Conservation (phyloP, 92 coral and sea anemone genomes). For the Anthopleura xanthogrammica region DNA sequence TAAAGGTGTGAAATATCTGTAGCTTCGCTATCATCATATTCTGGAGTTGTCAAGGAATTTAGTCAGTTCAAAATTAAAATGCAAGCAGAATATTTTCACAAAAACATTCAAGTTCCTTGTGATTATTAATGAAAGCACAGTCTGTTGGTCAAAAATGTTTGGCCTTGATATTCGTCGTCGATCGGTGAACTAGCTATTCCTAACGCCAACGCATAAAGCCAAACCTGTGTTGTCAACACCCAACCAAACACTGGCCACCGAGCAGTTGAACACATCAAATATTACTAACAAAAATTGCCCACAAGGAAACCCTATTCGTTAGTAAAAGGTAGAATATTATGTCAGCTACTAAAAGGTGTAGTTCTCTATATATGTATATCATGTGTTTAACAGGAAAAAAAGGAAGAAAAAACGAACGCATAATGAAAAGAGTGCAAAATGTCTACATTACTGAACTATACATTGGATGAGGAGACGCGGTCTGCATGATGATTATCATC, state of each 20-base stretch:
- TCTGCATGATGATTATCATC: conserved; percentile 7
- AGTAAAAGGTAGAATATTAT: not conserved
- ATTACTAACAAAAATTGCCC: not conserved
- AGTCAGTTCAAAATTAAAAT: not conserved
- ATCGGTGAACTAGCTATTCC: not conserved
- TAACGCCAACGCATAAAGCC: conserved; percentile 23
- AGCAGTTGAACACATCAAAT: not conserved
- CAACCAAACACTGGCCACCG: not conserved
- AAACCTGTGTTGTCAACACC: conserved; percentile 7
- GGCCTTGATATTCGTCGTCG: not conserved
- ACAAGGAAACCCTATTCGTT: not conserved
- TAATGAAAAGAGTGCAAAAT: not conserved
- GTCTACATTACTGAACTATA: not conserved
- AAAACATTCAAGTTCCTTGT: not conserved
- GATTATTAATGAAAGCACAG: not conserved
- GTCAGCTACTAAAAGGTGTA: not conserved
- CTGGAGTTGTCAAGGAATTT: not conserved
- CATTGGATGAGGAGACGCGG: conserved; percentile 8
- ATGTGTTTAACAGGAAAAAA: not conserved
- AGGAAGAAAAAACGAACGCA: not conserved
- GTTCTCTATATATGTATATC: not conserved
- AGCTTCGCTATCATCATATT: not conserved
- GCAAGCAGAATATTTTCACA: not conserved
- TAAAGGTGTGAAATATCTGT: not conserved
- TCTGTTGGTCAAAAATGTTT: not conserved